These are phyloP conservation scores for Drosophila chauvacae DNA, from an alignment of 1,140 invertebrate species.

Conservation along the genomic window DNA sequence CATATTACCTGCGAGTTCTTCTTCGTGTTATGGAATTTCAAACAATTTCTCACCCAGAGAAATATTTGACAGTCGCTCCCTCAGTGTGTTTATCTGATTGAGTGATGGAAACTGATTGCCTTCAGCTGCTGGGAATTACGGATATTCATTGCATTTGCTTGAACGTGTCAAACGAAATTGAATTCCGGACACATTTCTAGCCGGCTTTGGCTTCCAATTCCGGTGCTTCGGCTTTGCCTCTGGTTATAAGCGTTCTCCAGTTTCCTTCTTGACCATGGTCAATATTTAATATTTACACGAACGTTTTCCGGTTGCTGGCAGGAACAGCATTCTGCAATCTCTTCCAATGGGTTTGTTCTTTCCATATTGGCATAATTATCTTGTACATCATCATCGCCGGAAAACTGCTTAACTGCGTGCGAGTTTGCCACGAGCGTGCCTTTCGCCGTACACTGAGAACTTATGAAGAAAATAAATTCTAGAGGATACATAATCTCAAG, in stretches of 20 bases:
- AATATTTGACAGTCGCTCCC: constrained; percentile 6
- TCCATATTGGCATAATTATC: constrained; percentile 50
- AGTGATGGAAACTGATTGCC: constrained; percentile 46
- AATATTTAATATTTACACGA: constrained; percentile 53
- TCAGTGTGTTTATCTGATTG: constrained; percentile 17
- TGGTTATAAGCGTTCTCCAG: not conserved
- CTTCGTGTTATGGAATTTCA: not conserved
- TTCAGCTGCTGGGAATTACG: constrained; percentile 9
- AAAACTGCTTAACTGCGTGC: constrained; percentile 40
- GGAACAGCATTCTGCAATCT: not conserved
- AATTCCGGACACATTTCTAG: constrained; percentile 49
- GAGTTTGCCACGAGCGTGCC: constrained; percentile 1
- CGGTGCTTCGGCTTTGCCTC: not conserved
- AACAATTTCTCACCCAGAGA: constrained; percentile 11
- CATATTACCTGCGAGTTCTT: not conserved
- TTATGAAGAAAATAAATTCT: not conserved
- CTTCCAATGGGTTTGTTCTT: constrained; percentile 25
- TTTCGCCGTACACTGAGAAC: not conserved
- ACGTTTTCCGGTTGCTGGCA: constrained; percentile 17
- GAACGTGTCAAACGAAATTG: constrained; percentile 53
- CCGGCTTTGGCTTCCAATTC: constrained; percentile 7
- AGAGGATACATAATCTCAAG: too few relatives aligned
- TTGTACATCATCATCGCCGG: constrained; percentile 23
- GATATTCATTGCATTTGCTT: constrained; percentile 40
- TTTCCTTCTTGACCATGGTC: constrained; percentile 17